A percentile compares a stretch with the other conserved stretches of the same genome.
phyloP scores from a whole-genome alignment of 2,888 invertebrate species.

The Thereva unica region DNA sequence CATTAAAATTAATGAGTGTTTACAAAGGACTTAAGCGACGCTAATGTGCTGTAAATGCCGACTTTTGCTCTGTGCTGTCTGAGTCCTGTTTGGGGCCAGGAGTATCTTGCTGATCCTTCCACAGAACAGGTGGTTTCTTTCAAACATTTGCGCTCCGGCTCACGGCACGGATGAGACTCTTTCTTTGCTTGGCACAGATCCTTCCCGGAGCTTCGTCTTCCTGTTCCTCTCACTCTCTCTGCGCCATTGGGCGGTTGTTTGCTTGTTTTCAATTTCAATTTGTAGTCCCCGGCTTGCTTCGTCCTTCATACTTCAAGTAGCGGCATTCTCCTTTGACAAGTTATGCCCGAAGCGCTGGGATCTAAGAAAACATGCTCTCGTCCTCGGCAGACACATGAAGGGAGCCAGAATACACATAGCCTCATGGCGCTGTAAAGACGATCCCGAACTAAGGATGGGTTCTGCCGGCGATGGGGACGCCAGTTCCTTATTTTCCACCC shows the following conservation, averaged over 20 bases:
- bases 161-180: not conserved
- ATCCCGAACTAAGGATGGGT: not conserved
- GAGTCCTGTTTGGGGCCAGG: too few relatives aligned
- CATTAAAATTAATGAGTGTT: constrained; percentile 39
- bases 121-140: not conserved
- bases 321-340: not conserved
- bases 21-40: constrained; percentile 32
- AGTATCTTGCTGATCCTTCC: too few relatives aligned
- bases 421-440: not conserved
- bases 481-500: not conserved
- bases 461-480: not conserved
- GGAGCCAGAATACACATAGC: not conserved
- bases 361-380: not conserved
- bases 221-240: not conserved
- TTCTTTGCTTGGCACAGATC: not conserved
- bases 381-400: not conserved
- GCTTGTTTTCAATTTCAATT: constrained; percentile 1
- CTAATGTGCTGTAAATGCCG: constrained; percentile 19
- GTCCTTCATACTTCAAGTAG: too few relatives aligned
- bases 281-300: not conserved
- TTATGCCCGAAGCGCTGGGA: not conserved
- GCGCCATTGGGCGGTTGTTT: not conserved
- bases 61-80: not conserved
- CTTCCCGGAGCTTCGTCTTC: not conserved
- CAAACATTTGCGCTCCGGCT: not conserved